Percentiles rank a stretch among this genome's conserved stretches.
Evolutionary conservation across 2,113 vertebrate species (phyloP).

Genomic region (Leucopternis melanops): DNA sequence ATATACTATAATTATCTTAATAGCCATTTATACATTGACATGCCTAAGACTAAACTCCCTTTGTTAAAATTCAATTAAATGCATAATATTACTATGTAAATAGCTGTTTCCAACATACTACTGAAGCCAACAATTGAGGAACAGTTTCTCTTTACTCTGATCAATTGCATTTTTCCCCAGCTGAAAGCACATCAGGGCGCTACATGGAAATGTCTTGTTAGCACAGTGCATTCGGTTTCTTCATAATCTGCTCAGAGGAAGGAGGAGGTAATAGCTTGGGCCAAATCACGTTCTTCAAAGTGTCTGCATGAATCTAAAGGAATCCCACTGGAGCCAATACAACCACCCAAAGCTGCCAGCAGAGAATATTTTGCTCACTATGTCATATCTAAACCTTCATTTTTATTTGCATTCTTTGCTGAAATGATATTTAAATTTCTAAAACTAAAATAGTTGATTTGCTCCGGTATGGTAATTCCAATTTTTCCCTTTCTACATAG

Average conservation of each 20-base stretch:
- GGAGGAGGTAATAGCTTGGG: neutral
- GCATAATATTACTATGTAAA: neutral
- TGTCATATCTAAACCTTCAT: neutral
- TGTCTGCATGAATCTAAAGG: neutral
- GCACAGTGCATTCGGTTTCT: neutral
- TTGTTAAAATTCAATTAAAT: constrained; percentile 15
- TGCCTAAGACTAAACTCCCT: neutral
- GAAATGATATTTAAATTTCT: neutral
- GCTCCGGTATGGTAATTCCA: neutral
- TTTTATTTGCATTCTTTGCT: neutral
- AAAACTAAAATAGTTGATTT: neutral
- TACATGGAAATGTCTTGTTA: neutral
- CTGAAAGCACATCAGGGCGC: neutral
- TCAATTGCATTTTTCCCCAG: neutral
- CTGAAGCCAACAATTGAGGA: neutral
- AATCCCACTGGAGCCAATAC: neutral
- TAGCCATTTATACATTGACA: neutral
- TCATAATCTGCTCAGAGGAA: neutral
- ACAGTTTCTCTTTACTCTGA: neutral
- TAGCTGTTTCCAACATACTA: neutral
- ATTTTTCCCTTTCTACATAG: neutral
- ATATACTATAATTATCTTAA: neutral
- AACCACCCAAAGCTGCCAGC: neutral
- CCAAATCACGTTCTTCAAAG: neutral
- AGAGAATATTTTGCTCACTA: neutral